Conservation (phyloP, 2,113 vertebrate species). For the Grammomys dolichurus region DNA sequence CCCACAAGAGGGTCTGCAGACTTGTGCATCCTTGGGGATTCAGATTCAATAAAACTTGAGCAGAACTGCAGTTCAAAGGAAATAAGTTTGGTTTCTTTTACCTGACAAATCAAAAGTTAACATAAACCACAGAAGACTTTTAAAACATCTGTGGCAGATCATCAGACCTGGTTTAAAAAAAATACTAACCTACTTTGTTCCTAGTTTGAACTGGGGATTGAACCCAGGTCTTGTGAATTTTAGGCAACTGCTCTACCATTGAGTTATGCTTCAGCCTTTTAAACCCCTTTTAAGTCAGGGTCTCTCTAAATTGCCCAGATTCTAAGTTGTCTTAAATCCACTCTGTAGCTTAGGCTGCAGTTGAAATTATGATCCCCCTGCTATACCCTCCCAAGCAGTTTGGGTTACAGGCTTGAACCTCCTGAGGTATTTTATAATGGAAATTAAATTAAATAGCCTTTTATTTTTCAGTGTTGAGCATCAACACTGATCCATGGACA, state of each 20-base stretch:
- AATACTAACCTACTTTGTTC: not conserved
- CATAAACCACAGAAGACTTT: not conserved
- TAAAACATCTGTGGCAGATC: not conserved
- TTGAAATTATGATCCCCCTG: not conserved
- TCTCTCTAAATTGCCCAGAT: not conserved
- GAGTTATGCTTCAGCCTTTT: no score
- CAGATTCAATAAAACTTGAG: not conserved
- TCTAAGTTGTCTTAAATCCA: not conserved
- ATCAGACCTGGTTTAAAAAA: not conserved
- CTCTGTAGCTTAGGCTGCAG: no score
- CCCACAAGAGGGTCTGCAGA: not conserved
- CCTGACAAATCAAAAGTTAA: conserved; percentile 16
- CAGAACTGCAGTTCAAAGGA: not conserved
- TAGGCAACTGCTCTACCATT: not conserved
- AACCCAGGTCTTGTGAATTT: not conserved
- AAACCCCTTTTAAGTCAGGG: not conserved
- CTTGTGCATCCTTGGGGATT: not conserved
- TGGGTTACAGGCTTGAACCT: not conserved
- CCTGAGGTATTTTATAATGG: not conserved
- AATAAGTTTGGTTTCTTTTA: not conserved
- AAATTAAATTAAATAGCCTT: not conserved
- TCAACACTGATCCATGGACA: not conserved
- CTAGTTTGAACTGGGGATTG: not conserved
- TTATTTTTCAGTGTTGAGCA: not conserved
- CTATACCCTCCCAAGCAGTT: not conserved